Evolutionary conservation across 1,140 invertebrate genomes (phyloP).

Genomic region (Dinoponera quadriceps): DNA sequence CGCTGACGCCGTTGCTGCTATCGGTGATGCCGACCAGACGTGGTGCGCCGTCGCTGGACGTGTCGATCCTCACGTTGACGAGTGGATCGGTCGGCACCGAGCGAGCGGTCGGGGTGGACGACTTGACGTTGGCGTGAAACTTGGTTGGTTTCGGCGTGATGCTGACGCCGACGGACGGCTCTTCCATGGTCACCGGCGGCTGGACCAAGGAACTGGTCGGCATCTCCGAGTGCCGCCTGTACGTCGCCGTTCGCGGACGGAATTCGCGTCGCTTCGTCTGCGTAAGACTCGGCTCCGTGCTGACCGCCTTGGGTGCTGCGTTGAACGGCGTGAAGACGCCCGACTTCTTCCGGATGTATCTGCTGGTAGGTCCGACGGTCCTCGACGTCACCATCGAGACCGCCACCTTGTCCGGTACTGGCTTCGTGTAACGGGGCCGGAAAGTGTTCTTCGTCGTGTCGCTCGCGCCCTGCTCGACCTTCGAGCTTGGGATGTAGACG

Average conservation of each 20-base stretch:
- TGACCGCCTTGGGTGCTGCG: slow-evolving; percentile 26
- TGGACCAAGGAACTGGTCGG: slow-evolving; percentile 62
- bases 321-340: slow-evolving; percentile 58
- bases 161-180: slow-evolving; percentile 65
- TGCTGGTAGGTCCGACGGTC: slow-evolving; percentile 58
- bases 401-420: slow-evolving; percentile 24
- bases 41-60: slow-evolving; percentile 65
- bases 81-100: slow-evolving; percentile 75
- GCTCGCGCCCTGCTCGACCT: not conserved
- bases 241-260: slow-evolving; percentile 81
- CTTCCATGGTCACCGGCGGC: not conserved
- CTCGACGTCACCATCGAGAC: slow-evolving; percentile 40
- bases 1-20: slow-evolving; percentile 76
- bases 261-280: slow-evolving; percentile 72
- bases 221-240: slow-evolving; percentile 80
- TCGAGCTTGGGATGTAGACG: not conserved
- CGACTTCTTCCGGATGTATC: slow-evolving; percentile 70
- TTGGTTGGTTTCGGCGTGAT: slow-evolving; percentile 76
- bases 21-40: slow-evolving; percentile 71
- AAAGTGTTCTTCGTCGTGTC: slow-evolving; percentile 22
- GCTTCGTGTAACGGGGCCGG: slow-evolving; percentile 53
- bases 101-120: slow-evolving; percentile 51
- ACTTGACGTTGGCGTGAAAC: slow-evolving; percentile 64
- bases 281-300: slow-evolving; percentile 38
- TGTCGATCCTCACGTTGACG: slow-evolving; percentile 72